Conservation (phyloP, 2,113 vertebrate species). For the Terrapene triunguis region DNA sequence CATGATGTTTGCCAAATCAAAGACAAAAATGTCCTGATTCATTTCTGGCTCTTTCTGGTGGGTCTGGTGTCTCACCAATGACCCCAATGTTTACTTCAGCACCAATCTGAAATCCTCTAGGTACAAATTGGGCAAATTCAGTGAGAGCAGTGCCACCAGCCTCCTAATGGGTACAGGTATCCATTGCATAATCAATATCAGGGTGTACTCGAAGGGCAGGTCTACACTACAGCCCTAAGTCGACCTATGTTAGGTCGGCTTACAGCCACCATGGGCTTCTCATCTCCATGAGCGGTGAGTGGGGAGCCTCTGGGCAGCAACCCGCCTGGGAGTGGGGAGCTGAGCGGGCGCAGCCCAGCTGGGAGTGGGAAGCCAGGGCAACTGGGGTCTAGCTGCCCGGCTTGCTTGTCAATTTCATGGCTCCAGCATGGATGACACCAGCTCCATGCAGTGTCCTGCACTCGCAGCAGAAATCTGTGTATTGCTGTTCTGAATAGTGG, state of each 20-base stretch:
- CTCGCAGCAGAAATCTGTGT: neutral
- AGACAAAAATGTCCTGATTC: neutral
- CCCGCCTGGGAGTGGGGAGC: too few species aligned
- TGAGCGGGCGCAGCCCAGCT: too few species aligned
- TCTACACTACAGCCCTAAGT: too few species aligned
- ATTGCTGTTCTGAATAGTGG: fast-evolving
- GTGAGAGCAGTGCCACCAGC: neutral
- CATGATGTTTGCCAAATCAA: neutral
- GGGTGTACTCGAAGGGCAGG: too few species aligned
- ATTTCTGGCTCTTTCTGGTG: neutral
- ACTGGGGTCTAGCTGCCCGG: too few species aligned
- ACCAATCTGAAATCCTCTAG: neutral
- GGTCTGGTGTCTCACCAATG: neutral
- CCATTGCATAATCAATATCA: too few species aligned
- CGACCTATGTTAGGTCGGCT: too few species aligned
- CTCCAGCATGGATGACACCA: neutral
- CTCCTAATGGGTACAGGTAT: fast-evolving
- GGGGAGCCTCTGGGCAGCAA: too few species aligned
- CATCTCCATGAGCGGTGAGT: too few species aligned
- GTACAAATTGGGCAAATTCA: neutral
- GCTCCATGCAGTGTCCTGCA: neutral
- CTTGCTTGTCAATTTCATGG: too few species aligned
- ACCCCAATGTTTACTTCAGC: neutral
- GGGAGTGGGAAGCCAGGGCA: too few species aligned
- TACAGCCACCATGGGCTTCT: too few species aligned